phyloP scores from a whole-genome alignment of 2,888 invertebrate species.

The Phalera bucephala region DNA sequence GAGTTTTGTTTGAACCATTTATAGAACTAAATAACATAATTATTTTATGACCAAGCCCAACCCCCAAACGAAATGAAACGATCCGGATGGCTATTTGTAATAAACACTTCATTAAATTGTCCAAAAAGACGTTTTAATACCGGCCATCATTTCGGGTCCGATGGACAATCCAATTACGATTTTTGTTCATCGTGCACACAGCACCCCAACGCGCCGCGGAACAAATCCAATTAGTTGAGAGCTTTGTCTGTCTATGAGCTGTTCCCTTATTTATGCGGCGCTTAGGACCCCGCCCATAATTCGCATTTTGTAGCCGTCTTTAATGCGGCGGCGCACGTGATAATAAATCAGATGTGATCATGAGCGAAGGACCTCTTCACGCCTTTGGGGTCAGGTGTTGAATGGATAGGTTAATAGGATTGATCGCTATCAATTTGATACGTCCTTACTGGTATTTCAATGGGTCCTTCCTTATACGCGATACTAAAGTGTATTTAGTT shows the following conservation, averaged over 20 bases:
- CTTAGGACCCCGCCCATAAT: background rate
- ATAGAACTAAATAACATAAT: no score
- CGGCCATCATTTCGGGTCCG: slow-evolving; percentile 21
- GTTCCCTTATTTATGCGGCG: slow-evolving; percentile 1
- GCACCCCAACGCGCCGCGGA: slow-evolving; percentile 16
- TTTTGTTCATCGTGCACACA: slow-evolving; percentile 13
- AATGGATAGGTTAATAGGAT: background rate
- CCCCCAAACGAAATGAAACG: background rate
- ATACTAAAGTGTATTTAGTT: no score
- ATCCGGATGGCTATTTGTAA: background rate
- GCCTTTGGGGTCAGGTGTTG: background rate
- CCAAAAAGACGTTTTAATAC: slow-evolving; percentile 8
- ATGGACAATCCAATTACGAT: slow-evolving; percentile 25
- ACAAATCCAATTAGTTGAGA: slow-evolving; percentile 32
- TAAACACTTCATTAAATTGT: slow-evolving; percentile 1
- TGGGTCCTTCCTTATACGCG: no score
- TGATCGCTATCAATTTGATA: background rate
- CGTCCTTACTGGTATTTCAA: background rate
- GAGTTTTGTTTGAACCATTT: no score
- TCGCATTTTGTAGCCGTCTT: background rate
- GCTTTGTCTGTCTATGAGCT: slow-evolving; percentile 2
- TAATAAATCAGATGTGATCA: background rate
- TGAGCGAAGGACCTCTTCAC: background rate
- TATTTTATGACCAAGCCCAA: no score
- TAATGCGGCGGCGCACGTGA: background rate